Percentiles rank a stretch among this genome's conserved stretches.
phyloP scores from a whole-genome alignment of 37 sponge, comb jelly and placozoan species.

The Axinella damicornis region DNA sequence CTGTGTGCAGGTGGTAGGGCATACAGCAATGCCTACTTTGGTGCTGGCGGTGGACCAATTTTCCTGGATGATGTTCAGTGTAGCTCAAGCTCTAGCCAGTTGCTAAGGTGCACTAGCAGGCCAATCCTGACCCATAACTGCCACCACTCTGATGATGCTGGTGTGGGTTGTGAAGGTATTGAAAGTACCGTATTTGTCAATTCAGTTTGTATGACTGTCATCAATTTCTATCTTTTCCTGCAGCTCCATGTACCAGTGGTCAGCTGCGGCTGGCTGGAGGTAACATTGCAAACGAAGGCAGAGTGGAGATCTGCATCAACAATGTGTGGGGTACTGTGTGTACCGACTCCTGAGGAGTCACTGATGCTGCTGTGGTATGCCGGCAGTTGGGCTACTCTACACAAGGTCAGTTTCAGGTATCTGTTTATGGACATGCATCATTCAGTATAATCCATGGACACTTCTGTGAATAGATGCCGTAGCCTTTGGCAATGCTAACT shows the following conservation, averaged over 20 bases:
- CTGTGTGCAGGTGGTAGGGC: background rate
- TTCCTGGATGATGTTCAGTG: no score
- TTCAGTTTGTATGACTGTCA: no score
- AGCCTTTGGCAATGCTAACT: no score
- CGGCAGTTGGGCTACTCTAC: background rate
- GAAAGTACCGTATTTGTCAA: background rate
- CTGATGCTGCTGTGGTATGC: background rate
- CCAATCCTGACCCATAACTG: no score
- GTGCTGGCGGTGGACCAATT: no score
- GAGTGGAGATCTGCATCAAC: slow-evolving; percentile 4
- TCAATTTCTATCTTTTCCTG: background rate
- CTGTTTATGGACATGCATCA: no score
- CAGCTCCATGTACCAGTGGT: slow-evolving; percentile 19
- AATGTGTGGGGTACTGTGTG: slow-evolving; percentile 6
- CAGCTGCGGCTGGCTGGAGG: slow-evolving; percentile 5
- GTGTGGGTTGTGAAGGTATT: background rate
- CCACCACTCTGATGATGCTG: no score
- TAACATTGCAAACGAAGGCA: background rate
- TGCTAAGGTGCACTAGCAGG: no score
- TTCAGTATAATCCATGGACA: background rate
- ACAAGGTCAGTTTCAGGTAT: no score
- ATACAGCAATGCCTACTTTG: no score
- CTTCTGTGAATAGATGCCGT: background rate
- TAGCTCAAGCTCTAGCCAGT: no score
- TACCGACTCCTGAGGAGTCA: background rate